Base-by-base conservation (phyloP, 1,140 invertebrate genomes). In the Gonioctena quinquepunctata region DNA sequence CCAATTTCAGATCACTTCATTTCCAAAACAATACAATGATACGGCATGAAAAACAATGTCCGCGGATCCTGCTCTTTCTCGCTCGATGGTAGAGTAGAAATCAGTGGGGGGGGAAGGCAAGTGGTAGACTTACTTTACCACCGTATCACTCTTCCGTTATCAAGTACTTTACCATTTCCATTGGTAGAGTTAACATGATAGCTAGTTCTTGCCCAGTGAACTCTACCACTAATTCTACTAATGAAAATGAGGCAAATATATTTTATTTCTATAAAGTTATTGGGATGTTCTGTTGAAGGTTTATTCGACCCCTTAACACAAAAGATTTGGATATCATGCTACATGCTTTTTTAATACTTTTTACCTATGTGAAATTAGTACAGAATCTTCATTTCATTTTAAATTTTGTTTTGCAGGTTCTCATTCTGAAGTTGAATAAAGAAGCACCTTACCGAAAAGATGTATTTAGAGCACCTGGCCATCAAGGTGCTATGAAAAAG, bases 401-500 rank as follows among this genome's bases (percentile, higher is more conserved):
- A n/a, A n/a, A n/a, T n/a, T 13, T 26, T 26, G 7, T 66, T 82
- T 68, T 85, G 68, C 73, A 94, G 92, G 92, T 97, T 69, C 87
- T 98, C 68, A 94, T 98, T 78, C 83, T 98, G 65, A 97, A 97
- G 85, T 86, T 97, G 52, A 97, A 97, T 82, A 97, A 97, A 85
- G 95, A 97, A 85, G 96, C 93, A 7, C 96, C 96, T 1, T 88
- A 92, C 72, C 91, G 95, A 52, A 95, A 96, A 78, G 95, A 98
- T 86, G 94, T 97, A 19, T 98, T 97, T 84, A 88, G 96, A 64
- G 96, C 96, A 21, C 96, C 96, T 8, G 96, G 96, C 0, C 94
- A 97, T 82, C 95, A 97, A 83, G 94, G 93, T 23, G 94, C 96
- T 75, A 97, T 98, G 90, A 96, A 98, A 81, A 97, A 97, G 82